Conservation (phyloP, 2,888 invertebrate species). For the Acronicta alni region DNA sequence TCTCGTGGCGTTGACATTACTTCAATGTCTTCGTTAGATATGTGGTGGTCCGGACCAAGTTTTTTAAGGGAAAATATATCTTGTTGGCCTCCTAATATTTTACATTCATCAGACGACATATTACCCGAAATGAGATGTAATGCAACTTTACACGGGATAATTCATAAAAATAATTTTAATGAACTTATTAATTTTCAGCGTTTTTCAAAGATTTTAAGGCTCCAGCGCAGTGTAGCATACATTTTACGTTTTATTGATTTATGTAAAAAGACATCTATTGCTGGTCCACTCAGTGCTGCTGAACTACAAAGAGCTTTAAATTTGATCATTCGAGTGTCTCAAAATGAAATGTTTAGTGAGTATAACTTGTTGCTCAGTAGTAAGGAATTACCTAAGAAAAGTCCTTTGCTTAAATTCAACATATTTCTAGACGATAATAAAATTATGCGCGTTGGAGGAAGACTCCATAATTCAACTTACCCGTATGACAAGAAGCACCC, state of each 20-base stretch:
- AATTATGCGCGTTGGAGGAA: conserved; percentile 8
- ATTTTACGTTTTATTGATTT: conserved; percentile 6
- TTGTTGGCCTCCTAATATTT: conserved; percentile 12
- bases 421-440: background rate
- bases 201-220: conserved; percentile 6
- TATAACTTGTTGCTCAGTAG: background rate
- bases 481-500: conserved; percentile 33
- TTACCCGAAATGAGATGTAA: conserved; percentile 10
- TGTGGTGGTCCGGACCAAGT: conserved; percentile 9
- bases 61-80: conserved; percentile 7
- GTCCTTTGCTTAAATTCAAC: background rate
- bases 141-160: background rate
- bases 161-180: background rate
- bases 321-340: conserved; percentile 1
- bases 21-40: background rate
- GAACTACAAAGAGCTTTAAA: conserved; percentile 12
- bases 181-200: conserved; percentile 3
- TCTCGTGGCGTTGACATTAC: conserved; percentile 5
- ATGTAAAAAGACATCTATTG: conserved; percentile 3
- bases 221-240: background rate
- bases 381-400: background rate
- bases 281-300: background rate
- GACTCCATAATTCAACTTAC: conserved; percentile 7
- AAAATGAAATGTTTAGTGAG: background rate
- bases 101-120: background rate